phyloP scores from a whole-genome alignment of 2,888 invertebrate genomes.

The Andrena trimmerana region DNA sequence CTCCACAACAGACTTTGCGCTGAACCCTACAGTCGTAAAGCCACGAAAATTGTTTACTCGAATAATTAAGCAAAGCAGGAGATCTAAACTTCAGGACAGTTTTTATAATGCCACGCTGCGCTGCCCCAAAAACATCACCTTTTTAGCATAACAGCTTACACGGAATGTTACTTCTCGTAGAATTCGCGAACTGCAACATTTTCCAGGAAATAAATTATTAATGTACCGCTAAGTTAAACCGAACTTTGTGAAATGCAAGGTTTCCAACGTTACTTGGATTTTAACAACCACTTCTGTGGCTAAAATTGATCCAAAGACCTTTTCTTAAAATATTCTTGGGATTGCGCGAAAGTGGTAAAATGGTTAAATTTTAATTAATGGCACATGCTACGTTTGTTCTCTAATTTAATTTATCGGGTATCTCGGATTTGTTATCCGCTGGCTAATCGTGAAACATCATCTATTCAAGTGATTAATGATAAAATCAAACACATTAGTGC shows the following conservation, averaged over 20 bases:
- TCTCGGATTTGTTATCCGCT: neutral
- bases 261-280: slow-evolving; percentile 7
- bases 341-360: neutral
- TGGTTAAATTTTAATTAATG: neutral
- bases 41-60: neutral
- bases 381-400: neutral
- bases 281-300: slow-evolving; percentile 1
- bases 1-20: no score
- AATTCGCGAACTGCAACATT: slow-evolving; percentile 34
- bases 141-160: slow-evolving; percentile 2
- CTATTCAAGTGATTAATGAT: neutral
- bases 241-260: slow-evolving; percentile 25
- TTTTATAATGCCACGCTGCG: neutral
- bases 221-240: slow-evolving; percentile 15
- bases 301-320: neutral
- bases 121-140: neutral
- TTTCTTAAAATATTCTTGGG: neutral
- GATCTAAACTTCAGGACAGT: neutral
- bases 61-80: neutral
- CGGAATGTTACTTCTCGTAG: slow-evolving; percentile 1
- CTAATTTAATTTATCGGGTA: neutral
- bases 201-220: slow-evolving; percentile 33
- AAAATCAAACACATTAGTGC: neutral
- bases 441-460: neutral
- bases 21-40: neutral